Base-by-base conservation (phyloP, 2,113 vertebrate genomes). In the Jaculus jaculus region DNA sequence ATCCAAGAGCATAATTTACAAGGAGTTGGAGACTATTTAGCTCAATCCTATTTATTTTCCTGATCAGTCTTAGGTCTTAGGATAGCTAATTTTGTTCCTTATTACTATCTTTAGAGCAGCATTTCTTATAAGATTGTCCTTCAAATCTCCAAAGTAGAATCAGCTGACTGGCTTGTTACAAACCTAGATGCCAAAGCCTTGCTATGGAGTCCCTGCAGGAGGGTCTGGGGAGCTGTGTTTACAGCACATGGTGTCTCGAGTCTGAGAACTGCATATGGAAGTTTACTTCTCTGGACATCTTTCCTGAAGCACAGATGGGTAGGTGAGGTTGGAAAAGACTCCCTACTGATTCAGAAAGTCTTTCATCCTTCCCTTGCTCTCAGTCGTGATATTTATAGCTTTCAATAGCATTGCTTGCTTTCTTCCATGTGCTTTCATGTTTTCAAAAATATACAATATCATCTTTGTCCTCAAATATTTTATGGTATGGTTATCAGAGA, bases 311-410 rank as follows among this genome's bases (percentile, higher is more conserved):
- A 82, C 24, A 72, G 32, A 74, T 74, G 68, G 23, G 51, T 11
- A 65, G 73, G 7, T 79, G 42, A 79, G 34, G 39, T 85, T 95
- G 71, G 32, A 71, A 90, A 93, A 61, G 75, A 88, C 65, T 92
- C 39, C 82, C 39, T 84, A 32, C 63, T 84, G 90, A 87, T 77
- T 91, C 68, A 84, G 65, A 91, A 91, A 89, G 83, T 71, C 74
- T 97, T 85, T 85, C 37, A 82, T 88, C 21, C 18, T 13, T 60
- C 32, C 65, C 24, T 9, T 28, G 79, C 86, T 92, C 51, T 92
- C 30, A 37, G 37, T 74, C 82, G 93, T 68, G 63, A 73, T 92
- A 93, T 74, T 79, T 90, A 95, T 93, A 87, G 58, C 17, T 73
- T 92, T 54, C 86, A 90, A 68, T 74, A 71, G 16, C 39, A 66